phyloP scores from a whole-genome alignment of 2,797 vertebrate genomes.

The Todus mexicanus region DNA sequence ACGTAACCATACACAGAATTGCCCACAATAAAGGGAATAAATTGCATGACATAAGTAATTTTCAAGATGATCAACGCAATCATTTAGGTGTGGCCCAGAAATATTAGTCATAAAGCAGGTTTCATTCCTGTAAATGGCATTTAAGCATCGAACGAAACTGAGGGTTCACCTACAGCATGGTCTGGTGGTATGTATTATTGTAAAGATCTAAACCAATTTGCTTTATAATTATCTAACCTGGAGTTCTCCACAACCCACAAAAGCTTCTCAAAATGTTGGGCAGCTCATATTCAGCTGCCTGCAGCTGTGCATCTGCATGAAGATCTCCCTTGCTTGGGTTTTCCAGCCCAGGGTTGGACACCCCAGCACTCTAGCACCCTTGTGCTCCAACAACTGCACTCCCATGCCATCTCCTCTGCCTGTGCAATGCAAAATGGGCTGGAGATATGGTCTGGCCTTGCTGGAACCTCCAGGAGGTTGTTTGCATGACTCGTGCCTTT shows the following conservation, averaged over 20 bases:
- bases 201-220: background rate
- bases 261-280: background rate
- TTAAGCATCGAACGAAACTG: background rate
- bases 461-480: background rate
- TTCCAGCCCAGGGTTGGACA: background rate
- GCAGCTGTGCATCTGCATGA: background rate
- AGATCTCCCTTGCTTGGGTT: background rate
- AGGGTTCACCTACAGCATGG: background rate
- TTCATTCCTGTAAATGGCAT: background rate
- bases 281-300: background rate
- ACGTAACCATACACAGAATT: fast-evolving
- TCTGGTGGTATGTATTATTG: background rate
- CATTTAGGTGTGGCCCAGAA: background rate
- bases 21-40: background rate
- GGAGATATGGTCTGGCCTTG: background rate
- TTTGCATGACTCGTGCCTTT: background rate
- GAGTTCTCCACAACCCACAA: background rate
- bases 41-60: background rate
- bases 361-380: too few relatives aligned
- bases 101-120: background rate
- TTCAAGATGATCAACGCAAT: background rate
- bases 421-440: background rate
- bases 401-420: background rate
- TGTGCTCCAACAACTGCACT: background rate
- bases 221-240: background rate